Evolutionary conservation across 2,888 invertebrate species (phyloP), one percentile per base, ranked within the genome.

Genomic region (Rhabditoides inermis): DNA sequence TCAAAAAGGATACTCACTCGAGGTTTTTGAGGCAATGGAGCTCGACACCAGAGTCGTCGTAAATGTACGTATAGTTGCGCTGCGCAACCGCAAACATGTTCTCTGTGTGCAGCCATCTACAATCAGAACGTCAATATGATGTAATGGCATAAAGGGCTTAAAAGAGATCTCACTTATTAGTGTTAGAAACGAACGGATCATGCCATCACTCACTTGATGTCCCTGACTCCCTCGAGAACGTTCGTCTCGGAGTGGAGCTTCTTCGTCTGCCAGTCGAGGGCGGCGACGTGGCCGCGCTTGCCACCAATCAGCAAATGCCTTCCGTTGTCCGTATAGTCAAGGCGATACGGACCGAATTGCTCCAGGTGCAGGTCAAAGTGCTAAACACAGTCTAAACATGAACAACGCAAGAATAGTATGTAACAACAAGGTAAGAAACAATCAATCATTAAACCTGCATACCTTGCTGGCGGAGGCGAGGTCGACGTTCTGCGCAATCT

Each of bases 71-170:
- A 49, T 67, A 67, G 66, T 88, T 84, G 75, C 91, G 92, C 78
- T 99, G 98, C 0, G 95, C 94, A 3, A 87, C 89, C 0, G 98
- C 98, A 79, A 89, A 87, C 90, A 95, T 90, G 6, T 89, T 92
- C 79, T 95, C 94, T 44, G 88, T 82, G 78, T 99, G 98, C 4
- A 82, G 69, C 87, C 88, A 92, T 65, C 85, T 84, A 49, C 15
- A 48, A 39, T 1, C 1, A 25, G 12, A 22, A 48, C 12, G n/a
- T 22, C n/a, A 2, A 37, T 15, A 47, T 6, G 10, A n/a, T n/a
- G n/a, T n/a, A n/a, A n/a, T n/a, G 20, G 22, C 22, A 50, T 50
- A 12, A 49, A 45, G 22, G 22, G 5, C 6, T 35, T 10, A 53
- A 4, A n/a, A 37, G 18, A 18, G 10, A 18, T 28, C 40, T 42